Conservation (phyloP, 2,888 invertebrate genomes). For the Himalopsyche kuldschensis region DNA sequence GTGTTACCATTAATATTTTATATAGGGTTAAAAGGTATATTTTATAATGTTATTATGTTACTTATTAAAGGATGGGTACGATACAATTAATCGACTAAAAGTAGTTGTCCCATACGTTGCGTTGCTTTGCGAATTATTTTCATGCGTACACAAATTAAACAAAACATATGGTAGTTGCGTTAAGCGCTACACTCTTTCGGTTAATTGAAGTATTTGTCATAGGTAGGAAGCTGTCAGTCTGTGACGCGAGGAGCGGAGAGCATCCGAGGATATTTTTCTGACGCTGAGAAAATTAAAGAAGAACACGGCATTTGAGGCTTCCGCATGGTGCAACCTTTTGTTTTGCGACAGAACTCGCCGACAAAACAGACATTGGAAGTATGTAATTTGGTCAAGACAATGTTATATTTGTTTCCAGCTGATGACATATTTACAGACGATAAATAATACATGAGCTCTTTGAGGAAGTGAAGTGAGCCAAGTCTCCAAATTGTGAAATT, state of each 20-base stretch:
- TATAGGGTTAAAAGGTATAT: too few relatives aligned
- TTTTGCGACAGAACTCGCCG: background rate
- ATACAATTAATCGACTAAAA: too few relatives aligned
- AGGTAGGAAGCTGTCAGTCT: background rate
- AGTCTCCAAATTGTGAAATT: too few relatives aligned
- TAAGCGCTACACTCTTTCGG: background rate
- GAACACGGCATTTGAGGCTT: background rate
- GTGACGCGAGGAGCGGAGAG: background rate
- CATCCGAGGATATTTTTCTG: background rate
- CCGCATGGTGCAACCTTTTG: background rate
- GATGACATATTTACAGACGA: too few relatives aligned
- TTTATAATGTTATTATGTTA: too few relatives aligned
- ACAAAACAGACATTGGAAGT: background rate
- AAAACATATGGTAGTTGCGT: background rate
- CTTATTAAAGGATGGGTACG: too few relatives aligned
- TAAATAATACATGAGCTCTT: too few relatives aligned
- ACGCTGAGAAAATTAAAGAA: background rate
- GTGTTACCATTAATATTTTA: too few relatives aligned
- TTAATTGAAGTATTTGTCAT: background rate
- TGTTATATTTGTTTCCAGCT: background rate
- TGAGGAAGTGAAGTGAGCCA: too few relatives aligned
- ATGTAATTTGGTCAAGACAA: background rate
- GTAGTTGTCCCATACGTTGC: too few relatives aligned
- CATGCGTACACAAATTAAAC: too few relatives aligned
- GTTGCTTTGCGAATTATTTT: too few relatives aligned